Conservation (phyloP, 2,113 vertebrate species). For the Panurus biarmicus region DNA sequence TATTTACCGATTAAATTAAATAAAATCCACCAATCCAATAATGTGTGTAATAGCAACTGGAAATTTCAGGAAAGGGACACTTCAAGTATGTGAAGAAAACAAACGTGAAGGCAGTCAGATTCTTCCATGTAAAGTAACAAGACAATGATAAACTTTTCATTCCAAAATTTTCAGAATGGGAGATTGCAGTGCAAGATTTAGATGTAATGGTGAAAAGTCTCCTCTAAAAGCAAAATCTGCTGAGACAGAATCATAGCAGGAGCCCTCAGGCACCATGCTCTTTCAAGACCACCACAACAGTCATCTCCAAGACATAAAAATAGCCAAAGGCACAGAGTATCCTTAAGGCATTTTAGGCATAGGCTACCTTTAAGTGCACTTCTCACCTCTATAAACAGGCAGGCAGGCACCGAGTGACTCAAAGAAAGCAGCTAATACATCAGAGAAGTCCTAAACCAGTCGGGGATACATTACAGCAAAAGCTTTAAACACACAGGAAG, state of each 20-base stretch:
- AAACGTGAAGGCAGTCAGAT: neutral
- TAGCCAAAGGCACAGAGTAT: neutral
- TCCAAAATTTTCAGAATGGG: neutral
- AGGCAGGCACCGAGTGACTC: neutral
- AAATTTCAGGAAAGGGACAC: neutral
- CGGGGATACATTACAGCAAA: neutral
- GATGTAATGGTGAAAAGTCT: neutral
- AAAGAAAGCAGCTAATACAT: neutral
- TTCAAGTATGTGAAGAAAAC: neutral
- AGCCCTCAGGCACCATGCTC: neutral
- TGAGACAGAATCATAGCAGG: neutral
- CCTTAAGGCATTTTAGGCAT: neutral
- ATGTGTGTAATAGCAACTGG: neutral
- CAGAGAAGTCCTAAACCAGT: neutral
- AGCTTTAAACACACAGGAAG: neutral
- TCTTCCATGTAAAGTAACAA: neutral
- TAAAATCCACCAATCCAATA: neutral
- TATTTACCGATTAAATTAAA: neutral
- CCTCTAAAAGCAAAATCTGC: neutral
- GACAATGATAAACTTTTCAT: neutral
- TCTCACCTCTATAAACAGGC: neutral
- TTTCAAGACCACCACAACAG: neutral
- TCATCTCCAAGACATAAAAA: neutral
- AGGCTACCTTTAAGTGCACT: neutral
- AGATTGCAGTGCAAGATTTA: neutral